Evolutionary conservation across 1,140 invertebrate species (phyloP).

Genomic region (Macrobrachium rosenbergii): DNA sequence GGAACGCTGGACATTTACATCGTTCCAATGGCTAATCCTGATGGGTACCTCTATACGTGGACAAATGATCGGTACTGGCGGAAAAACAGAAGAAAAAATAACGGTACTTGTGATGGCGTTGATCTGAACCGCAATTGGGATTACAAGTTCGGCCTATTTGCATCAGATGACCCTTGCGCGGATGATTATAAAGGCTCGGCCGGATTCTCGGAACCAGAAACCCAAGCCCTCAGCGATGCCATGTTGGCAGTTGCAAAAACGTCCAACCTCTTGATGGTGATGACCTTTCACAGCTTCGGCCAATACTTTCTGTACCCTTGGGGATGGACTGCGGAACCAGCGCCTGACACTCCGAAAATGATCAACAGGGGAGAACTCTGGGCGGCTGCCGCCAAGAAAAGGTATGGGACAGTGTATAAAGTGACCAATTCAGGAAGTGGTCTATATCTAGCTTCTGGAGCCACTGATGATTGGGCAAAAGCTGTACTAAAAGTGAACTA

Average conservation of each 20-base stretch:
- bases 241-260: conserved; percentile 47
- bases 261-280: conserved; percentile 77
- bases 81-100: conserved; percentile 63
- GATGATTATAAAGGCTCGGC: conserved; percentile 71
- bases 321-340: conserved; percentile 66
- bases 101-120: conserved; percentile 62
- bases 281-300: conserved; percentile 90
- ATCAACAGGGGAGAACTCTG: background rate
- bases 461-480: too few relatives aligned
- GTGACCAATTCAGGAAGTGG: too few relatives aligned
- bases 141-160: conserved; percentile 72
- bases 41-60: conserved; percentile 41
- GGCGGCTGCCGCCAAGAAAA: background rate
- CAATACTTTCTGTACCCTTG: conserved; percentile 89
- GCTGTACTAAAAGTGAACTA: too few relatives aligned
- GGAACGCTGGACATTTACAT: conserved; percentile 10
- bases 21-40: conserved; percentile 48
- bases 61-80: conserved; percentile 67
- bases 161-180: conserved; percentile 80
- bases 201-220: conserved; percentile 70
- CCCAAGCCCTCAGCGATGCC: conserved; percentile 65
- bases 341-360: conserved; percentile 15
- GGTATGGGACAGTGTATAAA: background rate
- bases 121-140: conserved; percentile 68
- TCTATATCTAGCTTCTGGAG: too few relatives aligned